Percentiles rank a stretch among this genome's conserved stretches.
Conservation (phyloP, 1,140 invertebrate genomes). For the Plectrocnemia conspersa region DNA sequence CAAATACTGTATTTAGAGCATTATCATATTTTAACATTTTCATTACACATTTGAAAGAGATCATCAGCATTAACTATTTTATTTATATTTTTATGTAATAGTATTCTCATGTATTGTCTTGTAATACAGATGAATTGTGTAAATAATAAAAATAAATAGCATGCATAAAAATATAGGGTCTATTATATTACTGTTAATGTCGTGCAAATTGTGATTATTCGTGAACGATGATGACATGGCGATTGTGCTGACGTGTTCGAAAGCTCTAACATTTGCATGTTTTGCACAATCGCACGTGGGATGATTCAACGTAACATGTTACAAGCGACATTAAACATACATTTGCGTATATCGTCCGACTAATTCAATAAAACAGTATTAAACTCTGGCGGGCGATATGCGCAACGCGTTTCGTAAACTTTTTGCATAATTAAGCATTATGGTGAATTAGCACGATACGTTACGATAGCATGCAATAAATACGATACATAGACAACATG, state of each 20-base stretch:
- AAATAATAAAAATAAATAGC: constrained; percentile 6
- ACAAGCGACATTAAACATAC: background rate
- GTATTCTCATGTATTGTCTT: constrained; percentile 15
- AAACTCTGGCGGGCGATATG: background rate
- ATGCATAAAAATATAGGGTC: too few relatives aligned
- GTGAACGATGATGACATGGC: background rate
- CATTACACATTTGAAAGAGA: background rate
- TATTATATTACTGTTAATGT: too few relatives aligned
- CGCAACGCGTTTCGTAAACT: background rate
- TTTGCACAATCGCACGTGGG: background rate
- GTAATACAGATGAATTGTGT: constrained; percentile 17
- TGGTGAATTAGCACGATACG: background rate
- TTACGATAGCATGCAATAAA: too few relatives aligned
- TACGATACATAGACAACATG: too few relatives aligned
- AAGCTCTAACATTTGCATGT: too few relatives aligned
- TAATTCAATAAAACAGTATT: background rate
- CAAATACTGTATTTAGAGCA: background rate
- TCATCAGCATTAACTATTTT: constrained; percentile 9
- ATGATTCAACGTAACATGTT: background rate
- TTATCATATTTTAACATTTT: constrained; percentile 10
- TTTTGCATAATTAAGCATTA: background rate
- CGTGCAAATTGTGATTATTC: background rate
- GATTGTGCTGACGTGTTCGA: background rate
- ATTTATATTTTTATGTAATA: constrained; percentile 3
- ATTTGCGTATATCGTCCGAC: too few relatives aligned